phyloP scores from a whole-genome alignment of 2,113 vertebrate species.

The Ailuropoda melanoleuca region DNA sequence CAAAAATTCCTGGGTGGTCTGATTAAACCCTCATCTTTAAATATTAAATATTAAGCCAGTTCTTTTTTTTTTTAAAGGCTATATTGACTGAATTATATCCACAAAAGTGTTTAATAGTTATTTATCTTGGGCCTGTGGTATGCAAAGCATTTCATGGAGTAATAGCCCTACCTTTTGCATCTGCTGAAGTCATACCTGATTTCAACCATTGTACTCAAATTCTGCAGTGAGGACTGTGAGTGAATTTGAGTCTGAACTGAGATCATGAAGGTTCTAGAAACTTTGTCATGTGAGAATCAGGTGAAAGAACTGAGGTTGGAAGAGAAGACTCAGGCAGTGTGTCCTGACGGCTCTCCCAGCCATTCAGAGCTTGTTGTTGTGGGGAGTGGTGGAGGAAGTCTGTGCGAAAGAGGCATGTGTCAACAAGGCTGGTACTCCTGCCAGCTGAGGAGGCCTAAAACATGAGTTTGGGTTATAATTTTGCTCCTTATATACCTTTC shows the following conservation, averaged over 20 bases:
- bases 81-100: slow-evolving; percentile 17
- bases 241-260: not conserved
- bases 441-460: not conserved
- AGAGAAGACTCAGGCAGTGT: not conserved
- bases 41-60: not conserved
- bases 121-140: not conserved
- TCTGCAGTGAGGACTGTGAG: not conserved
- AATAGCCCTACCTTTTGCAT: not conserved
- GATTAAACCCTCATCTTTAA: not conserved
- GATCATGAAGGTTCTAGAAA: not conserved
- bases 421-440: not conserved
- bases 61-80: slow-evolving; percentile 46
- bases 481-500: not conserved
- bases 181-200: not conserved
- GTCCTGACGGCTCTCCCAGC: not conserved
- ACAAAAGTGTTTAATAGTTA: not conserved
- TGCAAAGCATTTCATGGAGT: not conserved
- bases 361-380: not conserved
- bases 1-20: slow-evolving; percentile 31
- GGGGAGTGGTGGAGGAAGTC: not conserved
- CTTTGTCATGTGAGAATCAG: not conserved
- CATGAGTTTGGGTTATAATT: not conserved
- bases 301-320: not conserved
- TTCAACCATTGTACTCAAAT: not conserved
- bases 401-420: not conserved